These are phyloP conservation scores for Leptopilina clavipes DNA, from an alignment of 1,140 invertebrate genomes.

Conservation along the genomic window DNA sequence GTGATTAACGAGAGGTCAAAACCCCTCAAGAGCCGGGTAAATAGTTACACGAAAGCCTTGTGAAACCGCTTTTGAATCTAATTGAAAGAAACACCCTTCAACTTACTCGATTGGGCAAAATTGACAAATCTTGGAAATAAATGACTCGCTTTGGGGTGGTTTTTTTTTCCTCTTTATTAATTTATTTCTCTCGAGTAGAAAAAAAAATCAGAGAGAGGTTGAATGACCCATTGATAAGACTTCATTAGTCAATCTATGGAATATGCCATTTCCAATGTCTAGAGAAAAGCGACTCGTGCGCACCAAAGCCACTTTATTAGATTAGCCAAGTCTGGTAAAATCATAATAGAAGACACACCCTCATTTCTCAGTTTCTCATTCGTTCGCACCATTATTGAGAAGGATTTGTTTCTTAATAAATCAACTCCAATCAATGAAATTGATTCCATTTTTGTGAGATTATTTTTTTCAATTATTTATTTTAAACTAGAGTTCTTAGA, in stretches of 20 bases:
- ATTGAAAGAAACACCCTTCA: constrained; percentile 23
- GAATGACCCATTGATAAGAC: not conserved
- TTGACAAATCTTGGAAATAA: too few species aligned
- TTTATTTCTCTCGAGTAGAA: not conserved
- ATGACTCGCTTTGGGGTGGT: too few species aligned
- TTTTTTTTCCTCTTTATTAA: too few species aligned
- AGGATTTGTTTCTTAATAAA: constrained; percentile 26
- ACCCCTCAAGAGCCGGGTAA: constrained; percentile 63
- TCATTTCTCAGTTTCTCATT: constrained; percentile 67
- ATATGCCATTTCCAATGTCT: constrained; percentile 65
- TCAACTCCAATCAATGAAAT: not conserved
- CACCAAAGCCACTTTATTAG: constrained; percentile 65
- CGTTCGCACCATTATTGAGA: constrained; percentile 61
- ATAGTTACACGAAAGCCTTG: constrained; percentile 53
- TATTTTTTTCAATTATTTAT: not conserved
- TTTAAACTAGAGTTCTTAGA: too few species aligned
- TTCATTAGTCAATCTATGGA: constrained; percentile 66
- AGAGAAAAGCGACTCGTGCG: constrained; percentile 62
- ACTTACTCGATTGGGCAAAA: not conserved
- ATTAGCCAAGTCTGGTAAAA: constrained; percentile 64
- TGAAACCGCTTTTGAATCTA: constrained; percentile 3
- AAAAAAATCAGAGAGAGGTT: not conserved
- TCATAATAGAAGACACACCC: constrained; percentile 53
- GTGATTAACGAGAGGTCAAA: constrained; percentile 74
- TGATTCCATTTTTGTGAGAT: not conserved